Evolutionary conservation across 2,797 vertebrate species (phyloP).

Genomic region (Lateolabrax maculatus): DNA sequence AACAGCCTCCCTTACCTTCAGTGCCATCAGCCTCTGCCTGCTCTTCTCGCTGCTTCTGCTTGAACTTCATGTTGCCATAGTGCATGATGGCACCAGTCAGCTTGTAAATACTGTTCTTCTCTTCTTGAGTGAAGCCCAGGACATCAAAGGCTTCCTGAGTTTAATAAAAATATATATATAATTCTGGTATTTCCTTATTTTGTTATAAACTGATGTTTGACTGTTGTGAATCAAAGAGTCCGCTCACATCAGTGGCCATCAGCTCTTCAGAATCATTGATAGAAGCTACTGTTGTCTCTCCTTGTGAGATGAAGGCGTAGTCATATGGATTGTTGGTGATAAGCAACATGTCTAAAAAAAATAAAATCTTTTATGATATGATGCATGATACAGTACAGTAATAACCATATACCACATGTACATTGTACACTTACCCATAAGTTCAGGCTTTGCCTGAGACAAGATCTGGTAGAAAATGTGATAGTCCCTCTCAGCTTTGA

Average conservation of each 20-base stretch:
- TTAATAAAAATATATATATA: neutral
- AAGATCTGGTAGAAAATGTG: conserved; percentile 93
- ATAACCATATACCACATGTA: neutral
- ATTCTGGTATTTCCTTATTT: neutral
- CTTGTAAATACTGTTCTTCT: conserved; percentile 91
- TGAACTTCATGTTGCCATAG: conserved; percentile 93
- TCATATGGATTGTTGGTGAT: conserved; percentile 95
- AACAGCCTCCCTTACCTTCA: conserved; percentile 76
- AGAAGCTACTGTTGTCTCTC: conserved; percentile 91
- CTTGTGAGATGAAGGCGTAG: conserved; percentile 92
- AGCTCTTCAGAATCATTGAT: conserved; percentile 93
- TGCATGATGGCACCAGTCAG: conserved; percentile 91
- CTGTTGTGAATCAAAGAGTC: neutral
- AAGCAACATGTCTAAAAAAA: conserved; percentile 88
- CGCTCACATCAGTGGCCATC: conserved; percentile 91
- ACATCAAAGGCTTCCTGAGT: conserved; percentile 89
- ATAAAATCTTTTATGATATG: neutral
- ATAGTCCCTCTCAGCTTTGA: conserved; percentile 91
- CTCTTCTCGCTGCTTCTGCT: conserved; percentile 91
- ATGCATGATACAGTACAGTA: neutral
- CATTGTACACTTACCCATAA: conserved; percentile 84
- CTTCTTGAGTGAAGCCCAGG: conserved; percentile 89
- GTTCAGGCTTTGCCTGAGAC: conserved; percentile 92
- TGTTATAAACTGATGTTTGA: neutral
- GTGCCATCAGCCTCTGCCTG: conserved; percentile 92